Conservation (phyloP, 2,888 invertebrate genomes). For the Muschampia plurimacula region DNA sequence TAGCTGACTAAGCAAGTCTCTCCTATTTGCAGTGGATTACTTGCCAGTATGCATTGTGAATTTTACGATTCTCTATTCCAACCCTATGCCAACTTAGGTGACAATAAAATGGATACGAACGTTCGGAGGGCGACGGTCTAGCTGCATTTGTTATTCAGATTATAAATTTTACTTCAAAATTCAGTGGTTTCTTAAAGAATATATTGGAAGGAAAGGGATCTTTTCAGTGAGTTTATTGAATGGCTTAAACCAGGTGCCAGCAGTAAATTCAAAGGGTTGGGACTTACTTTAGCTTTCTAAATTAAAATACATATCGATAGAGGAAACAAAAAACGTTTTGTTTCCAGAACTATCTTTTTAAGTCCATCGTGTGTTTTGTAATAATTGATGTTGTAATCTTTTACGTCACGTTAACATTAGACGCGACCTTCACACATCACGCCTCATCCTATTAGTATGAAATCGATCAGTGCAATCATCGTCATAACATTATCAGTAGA, state of each 20-base stretch:
- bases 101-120: conserved; percentile 31
- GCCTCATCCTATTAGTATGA: conserved; percentile 9
- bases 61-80: conserved; percentile 36
- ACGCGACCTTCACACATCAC: conserved; percentile 21
- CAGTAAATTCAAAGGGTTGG: not conserved
- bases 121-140: conserved; percentile 13
- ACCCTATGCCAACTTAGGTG: conserved; percentile 14
- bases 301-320: too few relatives aligned
- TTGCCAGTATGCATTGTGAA: conserved; percentile 26
- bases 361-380: not conserved
- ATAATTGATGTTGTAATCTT: not conserved
- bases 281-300: too few relatives aligned
- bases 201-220: conserved; percentile 3
- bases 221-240: conserved; percentile 15
- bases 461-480: conserved; percentile 17
- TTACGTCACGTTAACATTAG: not conserved
- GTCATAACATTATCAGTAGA: conserved; percentile 21
- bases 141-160: conserved; percentile 36
- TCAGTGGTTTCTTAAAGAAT: conserved; percentile 17
- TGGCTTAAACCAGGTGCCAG: not conserved
- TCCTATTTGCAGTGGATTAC: conserved; percentile 44
- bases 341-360: too few relatives aligned
- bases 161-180: conserved; percentile 28
- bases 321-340: too few relatives aligned
- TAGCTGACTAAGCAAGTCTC: conserved; percentile 72